Conservation (phyloP, 2,888 invertebrate genomes). For the Apamea epomidion region DNA sequence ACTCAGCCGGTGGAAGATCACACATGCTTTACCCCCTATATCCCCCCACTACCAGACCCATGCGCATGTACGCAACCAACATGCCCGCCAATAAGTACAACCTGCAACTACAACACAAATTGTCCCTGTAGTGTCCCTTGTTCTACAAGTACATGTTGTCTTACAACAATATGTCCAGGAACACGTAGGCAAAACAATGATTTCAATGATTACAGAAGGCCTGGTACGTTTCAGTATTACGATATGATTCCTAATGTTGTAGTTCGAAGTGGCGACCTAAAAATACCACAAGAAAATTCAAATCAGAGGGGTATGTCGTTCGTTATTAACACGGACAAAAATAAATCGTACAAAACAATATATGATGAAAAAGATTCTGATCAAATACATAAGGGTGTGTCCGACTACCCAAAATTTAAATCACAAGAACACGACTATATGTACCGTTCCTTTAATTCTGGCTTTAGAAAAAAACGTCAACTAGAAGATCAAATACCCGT, state of each 20-base stretch:
- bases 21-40: constrained; percentile 27
- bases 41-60: constrained; percentile 46
- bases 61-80: constrained; percentile 73
- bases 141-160: constrained; percentile 34
- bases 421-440: constrained; percentile 68
- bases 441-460: constrained; percentile 74
- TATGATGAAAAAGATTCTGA: constrained; percentile 63
- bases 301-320: constrained; percentile 44
- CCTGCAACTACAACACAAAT: constrained; percentile 53
- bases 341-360: constrained; percentile 52
- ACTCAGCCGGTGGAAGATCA: constrained; percentile 52
- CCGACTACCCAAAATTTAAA: constrained; percentile 61
- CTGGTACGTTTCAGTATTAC: constrained; percentile 71
- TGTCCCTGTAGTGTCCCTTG: constrained; percentile 64
- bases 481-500: constrained; percentile 70
- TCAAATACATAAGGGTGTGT: constrained; percentile 63
- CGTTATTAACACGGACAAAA: constrained; percentile 49
- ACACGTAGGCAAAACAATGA: constrained; percentile 61
- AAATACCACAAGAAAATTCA: constrained; percentile 49
- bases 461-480: constrained; percentile 77
- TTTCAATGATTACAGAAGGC: constrained; percentile 65
- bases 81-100: constrained; percentile 56
- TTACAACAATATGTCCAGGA: constrained; percentile 59
- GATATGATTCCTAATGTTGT: constrained; percentile 75
- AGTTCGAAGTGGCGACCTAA: constrained; percentile 72